Conservation (phyloP, 2,888 invertebrate species). For the Blastobasis lacticolella region DNA sequence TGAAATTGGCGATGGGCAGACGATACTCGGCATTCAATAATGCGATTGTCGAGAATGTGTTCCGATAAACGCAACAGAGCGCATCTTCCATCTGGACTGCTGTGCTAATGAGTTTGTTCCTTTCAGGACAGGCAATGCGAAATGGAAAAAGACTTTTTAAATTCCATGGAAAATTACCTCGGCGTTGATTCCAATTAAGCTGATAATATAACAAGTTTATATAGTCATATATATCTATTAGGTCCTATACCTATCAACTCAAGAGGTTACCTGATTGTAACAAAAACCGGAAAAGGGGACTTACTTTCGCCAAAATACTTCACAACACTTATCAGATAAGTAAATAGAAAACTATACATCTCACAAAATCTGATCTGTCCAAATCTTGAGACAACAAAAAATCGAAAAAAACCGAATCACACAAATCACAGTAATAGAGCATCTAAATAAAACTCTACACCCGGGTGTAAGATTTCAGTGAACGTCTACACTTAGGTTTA, state of each 20-base stretch:
- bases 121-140: too few species aligned
- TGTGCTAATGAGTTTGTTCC: too few species aligned
- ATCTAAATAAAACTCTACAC: conserved; percentile 5
- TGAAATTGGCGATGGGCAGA: conserved; percentile 45
- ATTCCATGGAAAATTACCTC: too few species aligned
- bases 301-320: neutral
- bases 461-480: conserved; percentile 7
- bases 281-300: neutral
- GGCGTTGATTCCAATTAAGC: too few species aligned
- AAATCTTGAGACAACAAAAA: neutral
- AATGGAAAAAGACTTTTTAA: too few species aligned
- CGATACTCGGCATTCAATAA: conserved; percentile 38
- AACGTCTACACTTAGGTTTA: conserved; percentile 5
- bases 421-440: neutral
- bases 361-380: neutral
- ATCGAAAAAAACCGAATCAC: neutral
- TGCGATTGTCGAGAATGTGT: conserved; percentile 21
- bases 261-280: neutral
- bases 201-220: too few species aligned
- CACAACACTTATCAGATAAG: too few species aligned
- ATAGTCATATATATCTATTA: too few species aligned
- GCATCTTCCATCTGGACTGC: too few species aligned
- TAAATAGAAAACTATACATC: too few species aligned
- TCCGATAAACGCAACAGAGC: neutral
- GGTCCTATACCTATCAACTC: too few species aligned